These are phyloP conservation scores for Australoheros facetus DNA, from an alignment of 2,797 vertebrate genomes.

Conservation along the genomic window DNA sequence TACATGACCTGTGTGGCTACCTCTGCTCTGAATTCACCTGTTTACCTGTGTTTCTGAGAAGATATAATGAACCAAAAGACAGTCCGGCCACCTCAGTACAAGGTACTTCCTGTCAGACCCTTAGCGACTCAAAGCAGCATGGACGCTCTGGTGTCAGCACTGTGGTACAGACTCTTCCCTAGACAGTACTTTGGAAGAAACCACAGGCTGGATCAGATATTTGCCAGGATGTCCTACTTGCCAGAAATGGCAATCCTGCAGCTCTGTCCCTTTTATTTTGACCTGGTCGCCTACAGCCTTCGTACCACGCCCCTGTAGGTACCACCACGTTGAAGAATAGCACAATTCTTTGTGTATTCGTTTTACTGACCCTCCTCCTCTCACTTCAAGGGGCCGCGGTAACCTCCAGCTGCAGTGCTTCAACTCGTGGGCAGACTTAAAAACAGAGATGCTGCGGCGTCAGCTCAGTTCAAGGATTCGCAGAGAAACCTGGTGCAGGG, in stretches of 20 bases:
- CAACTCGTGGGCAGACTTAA: conserved; percentile 23
- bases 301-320: not conserved
- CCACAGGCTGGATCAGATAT: conserved; percentile 29
- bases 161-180: conserved; percentile 30
- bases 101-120: conserved; percentile 20
- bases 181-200: conserved; percentile 6
- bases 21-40: not conserved
- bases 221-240: not conserved
- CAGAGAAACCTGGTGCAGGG: not conserved
- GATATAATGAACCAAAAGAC: conserved; percentile 11
- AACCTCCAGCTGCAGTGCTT: conserved; percentile 53
- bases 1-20: accelerated
- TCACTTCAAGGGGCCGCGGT: conserved; percentile 7
- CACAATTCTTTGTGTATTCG: not conserved
- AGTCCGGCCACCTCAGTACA: conserved; percentile 1
- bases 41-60: not conserved
- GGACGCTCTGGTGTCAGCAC: conserved; percentile 33
- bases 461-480: not conserved
- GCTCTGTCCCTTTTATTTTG: conserved; percentile 56
- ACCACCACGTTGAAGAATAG: too few species aligned
- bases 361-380: not conserved
- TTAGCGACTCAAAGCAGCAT: conserved; percentile 7
- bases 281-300: conserved; percentile 51
- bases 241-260: conserved; percentile 14
- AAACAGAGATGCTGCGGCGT: not conserved